Percentiles rank a stretch among this genome's conserved stretches.
These are phyloP conservation scores for Drosophila willistoni DNA, from an alignment of 1,140 invertebrate species.

Conservation along the genomic window DNA sequence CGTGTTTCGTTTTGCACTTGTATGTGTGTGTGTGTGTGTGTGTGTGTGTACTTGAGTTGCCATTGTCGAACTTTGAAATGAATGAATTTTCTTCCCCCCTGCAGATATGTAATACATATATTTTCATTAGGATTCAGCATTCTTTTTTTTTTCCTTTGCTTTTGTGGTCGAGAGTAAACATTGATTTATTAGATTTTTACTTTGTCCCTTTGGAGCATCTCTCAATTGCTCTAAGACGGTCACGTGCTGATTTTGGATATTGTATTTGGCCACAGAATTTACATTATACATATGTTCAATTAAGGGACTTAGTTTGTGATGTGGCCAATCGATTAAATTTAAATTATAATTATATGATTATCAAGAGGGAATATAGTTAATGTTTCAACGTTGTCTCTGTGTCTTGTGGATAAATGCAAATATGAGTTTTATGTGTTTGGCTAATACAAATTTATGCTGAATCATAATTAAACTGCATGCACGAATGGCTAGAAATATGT, in stretches of 20 bases:
- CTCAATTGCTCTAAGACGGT: conserved; percentile 29
- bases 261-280: background rate
- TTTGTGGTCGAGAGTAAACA: conserved; percentile 9
- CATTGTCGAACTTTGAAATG: background rate
- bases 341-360: conserved; percentile 38
- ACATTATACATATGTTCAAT: background rate
- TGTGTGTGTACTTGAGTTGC: no score
- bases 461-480: conserved; percentile 39
- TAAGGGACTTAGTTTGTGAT: conserved; percentile 33
- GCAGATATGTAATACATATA: background rate
- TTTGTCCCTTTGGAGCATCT: background rate
- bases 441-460: conserved; percentile 27
- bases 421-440: background rate
- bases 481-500: conserved; percentile 2
- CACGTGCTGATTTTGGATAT: conserved; percentile 46
- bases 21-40: no score
- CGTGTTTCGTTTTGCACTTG: background rate
- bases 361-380: conserved; percentile 19
- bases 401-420: no score
- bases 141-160: no score
- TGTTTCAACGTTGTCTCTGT: background rate
- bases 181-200: conserved; percentile 50
- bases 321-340: conserved; percentile 46
- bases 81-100: background rate
- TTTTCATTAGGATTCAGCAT: background rate